Evolutionary conservation across 1,140 invertebrate genomes (phyloP).

Genomic region (Danaus plexippus): DNA sequence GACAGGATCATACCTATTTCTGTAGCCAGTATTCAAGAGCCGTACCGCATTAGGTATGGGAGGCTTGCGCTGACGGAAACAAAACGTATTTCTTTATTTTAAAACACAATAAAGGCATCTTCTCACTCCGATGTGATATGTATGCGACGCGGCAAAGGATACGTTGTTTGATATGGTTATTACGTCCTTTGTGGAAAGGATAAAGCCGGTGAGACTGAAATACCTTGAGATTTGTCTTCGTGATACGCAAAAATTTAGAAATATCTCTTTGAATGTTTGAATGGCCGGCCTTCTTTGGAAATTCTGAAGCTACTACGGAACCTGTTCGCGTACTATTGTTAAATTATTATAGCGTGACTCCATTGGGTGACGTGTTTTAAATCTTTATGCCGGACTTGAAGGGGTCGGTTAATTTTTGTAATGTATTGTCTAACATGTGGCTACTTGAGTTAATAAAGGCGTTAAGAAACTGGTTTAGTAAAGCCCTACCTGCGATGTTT

Average conservation of each 20-base stretch:
- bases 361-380: constrained; percentile 19
- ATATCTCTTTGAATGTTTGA: constrained; percentile 31
- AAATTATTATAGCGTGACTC: constrained; percentile 31
- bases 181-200: constrained; percentile 63
- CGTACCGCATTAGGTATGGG: constrained; percentile 55
- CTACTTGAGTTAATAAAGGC: constrained; percentile 13
- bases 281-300: constrained; percentile 47
- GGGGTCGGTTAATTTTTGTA: constrained; percentile 20
- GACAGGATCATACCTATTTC: constrained; percentile 4
- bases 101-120: constrained; percentile 53
- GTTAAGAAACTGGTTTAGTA: constrained; percentile 10
- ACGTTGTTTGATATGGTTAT: constrained; percentile 69
- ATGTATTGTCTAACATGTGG: constrained; percentile 18
- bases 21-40: constrained; percentile 39
- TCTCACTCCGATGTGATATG: constrained; percentile 45
- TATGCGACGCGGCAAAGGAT: constrained; percentile 63
- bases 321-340: constrained; percentile 30
- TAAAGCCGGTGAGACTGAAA: constrained; percentile 53
- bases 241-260: constrained; percentile 65
- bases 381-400: constrained; percentile 13
- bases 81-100: constrained; percentile 65
- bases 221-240: constrained; percentile 60
- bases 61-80: constrained; percentile 48
- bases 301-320: constrained; percentile 43
- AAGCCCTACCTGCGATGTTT: constrained; percentile 3